A percentile compares a stretch with the other conserved stretches of the same genome.
Evolutionary conservation across 1,140 invertebrate species (phyloP).

Genomic region (Bicyclus anynana): DNA sequence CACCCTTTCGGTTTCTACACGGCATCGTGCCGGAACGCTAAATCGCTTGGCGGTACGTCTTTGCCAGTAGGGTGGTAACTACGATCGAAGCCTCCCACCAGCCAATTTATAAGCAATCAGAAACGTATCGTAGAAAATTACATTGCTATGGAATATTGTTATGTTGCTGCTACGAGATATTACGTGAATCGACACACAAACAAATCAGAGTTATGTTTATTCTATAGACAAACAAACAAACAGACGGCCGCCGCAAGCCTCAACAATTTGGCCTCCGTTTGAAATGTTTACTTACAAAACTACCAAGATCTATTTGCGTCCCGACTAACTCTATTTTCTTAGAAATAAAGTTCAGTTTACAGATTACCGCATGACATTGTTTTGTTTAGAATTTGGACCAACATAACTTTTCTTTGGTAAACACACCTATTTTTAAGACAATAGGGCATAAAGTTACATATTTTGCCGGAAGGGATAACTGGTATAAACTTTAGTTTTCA

Average conservation of each 20-base stretch:
- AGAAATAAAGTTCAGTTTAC: constrained; percentile 10
- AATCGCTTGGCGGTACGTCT: too few relatives aligned
- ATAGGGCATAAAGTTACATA: background rate
- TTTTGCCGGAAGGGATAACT: background rate
- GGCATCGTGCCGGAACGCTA: too few relatives aligned
- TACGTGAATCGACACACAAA: background rate
- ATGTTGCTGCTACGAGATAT: background rate
- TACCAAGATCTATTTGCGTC: constrained; percentile 20
- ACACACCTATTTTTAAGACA: background rate
- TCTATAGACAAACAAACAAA: constrained; percentile 29
- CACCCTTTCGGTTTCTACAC: too few relatives aligned
- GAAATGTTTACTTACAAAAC: constrained; percentile 41
- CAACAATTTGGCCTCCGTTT: constrained; percentile 33
- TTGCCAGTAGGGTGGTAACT: too few relatives aligned
- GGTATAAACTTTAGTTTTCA: background rate
- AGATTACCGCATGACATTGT: background rate
- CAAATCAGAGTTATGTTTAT: constrained; percentile 26
- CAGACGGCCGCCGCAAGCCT: constrained; percentile 21
- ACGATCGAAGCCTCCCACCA: too few relatives aligned
- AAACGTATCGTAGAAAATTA: background rate
- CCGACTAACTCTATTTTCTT: background rate
- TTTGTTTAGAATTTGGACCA: background rate
- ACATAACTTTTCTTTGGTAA: background rate
- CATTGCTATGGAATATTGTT: background rate
- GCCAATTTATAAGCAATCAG: too few relatives aligned